These are phyloP conservation scores for Amblyjoppa fuscipennis DNA, from an alignment of 2,888 invertebrate genomes.

Conservation along the genomic window DNA sequence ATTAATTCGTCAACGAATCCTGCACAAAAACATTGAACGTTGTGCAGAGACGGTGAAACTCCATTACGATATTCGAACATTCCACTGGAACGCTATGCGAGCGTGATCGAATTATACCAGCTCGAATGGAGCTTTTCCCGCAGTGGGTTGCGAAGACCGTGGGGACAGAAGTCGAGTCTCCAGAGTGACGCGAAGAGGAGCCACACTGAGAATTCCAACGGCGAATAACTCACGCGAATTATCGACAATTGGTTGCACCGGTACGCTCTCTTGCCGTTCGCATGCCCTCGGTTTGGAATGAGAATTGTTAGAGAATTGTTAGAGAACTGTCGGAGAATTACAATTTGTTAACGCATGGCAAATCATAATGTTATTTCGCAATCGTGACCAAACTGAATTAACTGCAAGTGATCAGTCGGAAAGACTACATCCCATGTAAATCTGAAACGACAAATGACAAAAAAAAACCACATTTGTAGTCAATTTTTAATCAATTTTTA, in stretches of 20 bases:
- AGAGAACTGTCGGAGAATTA: not conserved
- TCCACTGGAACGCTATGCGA: constrained; percentile 51
- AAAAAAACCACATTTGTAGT: no score
- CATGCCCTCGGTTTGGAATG: not conserved
- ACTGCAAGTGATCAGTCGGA: not conserved
- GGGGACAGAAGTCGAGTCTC: constrained; percentile 25
- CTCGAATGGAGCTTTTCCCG: constrained; percentile 51
- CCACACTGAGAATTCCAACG: constrained; percentile 14
- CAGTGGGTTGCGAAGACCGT: not conserved
- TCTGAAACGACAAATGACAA: no score
- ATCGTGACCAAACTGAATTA: not conserved
- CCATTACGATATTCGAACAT: constrained; percentile 44
- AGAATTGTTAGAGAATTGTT: not conserved
- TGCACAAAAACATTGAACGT: not conserved
- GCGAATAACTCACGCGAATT: constrained; percentile 21
- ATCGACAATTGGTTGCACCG: constrained; percentile 19
- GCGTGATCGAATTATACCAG: constrained; percentile 58
- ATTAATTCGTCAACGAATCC: not conserved
- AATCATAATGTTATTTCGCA: not conserved
- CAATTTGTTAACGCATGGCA: not conserved
- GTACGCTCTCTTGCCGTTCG: not conserved
- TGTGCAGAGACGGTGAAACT: not conserved
- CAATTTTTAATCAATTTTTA: no score
- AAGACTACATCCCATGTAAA: no score
- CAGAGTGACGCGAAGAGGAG: constrained; percentile 24